A percentile compares a stretch with the other conserved stretches of the same genome.
Conservation (phyloP, 2,797 vertebrate species). For the Danio choprae region DNA sequence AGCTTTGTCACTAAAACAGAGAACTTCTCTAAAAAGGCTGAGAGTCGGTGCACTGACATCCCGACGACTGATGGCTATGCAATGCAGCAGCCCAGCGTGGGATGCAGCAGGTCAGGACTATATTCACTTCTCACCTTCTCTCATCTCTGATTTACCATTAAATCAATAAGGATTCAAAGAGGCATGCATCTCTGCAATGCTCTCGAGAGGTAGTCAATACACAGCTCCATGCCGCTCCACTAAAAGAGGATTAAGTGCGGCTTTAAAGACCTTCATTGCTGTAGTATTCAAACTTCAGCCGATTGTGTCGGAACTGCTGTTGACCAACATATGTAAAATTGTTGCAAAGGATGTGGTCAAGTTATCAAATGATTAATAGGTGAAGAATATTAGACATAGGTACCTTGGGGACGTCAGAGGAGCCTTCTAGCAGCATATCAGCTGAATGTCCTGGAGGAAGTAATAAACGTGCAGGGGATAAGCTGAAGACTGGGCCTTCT, state of each 20-base stretch:
- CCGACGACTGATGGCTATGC: background rate
- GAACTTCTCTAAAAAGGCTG: constrained; percentile 12
- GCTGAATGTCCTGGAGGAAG: constrained; percentile 78
- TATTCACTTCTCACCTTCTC: constrained; percentile 52
- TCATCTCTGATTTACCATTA: constrained; percentile 51
- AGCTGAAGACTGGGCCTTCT: constrained; percentile 75
- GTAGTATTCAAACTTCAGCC: constrained; percentile 44
- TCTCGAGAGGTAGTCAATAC: constrained; percentile 50
- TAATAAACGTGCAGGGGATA: constrained; percentile 77
- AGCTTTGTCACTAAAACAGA: constrained; percentile 27
- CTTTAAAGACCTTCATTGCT: constrained; percentile 52
- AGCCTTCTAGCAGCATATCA: constrained; percentile 82
- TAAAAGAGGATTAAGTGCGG: constrained; percentile 52
- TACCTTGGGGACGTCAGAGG: constrained; percentile 80
- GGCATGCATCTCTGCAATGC: constrained; percentile 43
- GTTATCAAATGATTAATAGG: background rate
- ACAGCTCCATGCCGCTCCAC: constrained; percentile 22
- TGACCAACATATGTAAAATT: background rate
- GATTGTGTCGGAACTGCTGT: background rate
- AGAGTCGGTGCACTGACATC: constrained; percentile 21
- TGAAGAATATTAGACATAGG: constrained; percentile 1
- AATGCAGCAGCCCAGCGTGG: constrained; percentile 13
- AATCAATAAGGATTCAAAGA: constrained; percentile 53
- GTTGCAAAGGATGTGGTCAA: background rate
- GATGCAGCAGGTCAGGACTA: constrained; percentile 31